phyloP scores from a whole-genome alignment of 1,140 invertebrate species.

The Diprion similis region DNA sequence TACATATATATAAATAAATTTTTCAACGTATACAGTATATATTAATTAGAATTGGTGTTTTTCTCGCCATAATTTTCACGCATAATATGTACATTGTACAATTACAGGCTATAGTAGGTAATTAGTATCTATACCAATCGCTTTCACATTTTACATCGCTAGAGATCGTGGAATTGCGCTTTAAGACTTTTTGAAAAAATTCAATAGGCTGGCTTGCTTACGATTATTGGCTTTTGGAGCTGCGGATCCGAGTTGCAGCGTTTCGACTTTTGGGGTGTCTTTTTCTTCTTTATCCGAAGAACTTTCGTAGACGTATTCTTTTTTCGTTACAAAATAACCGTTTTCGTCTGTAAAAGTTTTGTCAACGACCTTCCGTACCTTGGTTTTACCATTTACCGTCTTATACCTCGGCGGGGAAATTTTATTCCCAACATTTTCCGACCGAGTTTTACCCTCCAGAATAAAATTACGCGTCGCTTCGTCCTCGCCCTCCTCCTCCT shows the following conservation, averaged over 20 bases:
- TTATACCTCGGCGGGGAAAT: constrained; percentile 38
- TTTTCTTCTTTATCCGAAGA: constrained; percentile 43
- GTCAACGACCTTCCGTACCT: constrained; percentile 47
- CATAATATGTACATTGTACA: no score
- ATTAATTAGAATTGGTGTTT: no score
- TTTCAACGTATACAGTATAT: no score
- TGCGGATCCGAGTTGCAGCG: constrained; percentile 20
- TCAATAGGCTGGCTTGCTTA: constrained; percentile 45
- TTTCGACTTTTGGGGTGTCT: constrained; percentile 25
- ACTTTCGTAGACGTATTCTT: constrained; percentile 50
- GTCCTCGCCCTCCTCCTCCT: constrained; percentile 37
- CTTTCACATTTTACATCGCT: no score
- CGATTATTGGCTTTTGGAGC: constrained; percentile 17
- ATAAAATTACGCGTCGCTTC: constrained; percentile 32
- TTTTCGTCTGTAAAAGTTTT: constrained; percentile 52
- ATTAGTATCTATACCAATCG: no score
- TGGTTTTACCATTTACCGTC: constrained; percentile 42
- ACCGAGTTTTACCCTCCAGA: constrained; percentile 15
- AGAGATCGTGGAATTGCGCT: background rate
- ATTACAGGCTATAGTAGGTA: no score
- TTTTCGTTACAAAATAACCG: constrained; percentile 54
- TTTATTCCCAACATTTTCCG: constrained; percentile 13
- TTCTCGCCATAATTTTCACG: no score
- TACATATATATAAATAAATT: no score
- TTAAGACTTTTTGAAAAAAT: constrained; percentile 49